Evolutionary conservation across 2,797 vertebrate genomes (phyloP).

Genomic region (Adrianichthys oophorus): DNA sequence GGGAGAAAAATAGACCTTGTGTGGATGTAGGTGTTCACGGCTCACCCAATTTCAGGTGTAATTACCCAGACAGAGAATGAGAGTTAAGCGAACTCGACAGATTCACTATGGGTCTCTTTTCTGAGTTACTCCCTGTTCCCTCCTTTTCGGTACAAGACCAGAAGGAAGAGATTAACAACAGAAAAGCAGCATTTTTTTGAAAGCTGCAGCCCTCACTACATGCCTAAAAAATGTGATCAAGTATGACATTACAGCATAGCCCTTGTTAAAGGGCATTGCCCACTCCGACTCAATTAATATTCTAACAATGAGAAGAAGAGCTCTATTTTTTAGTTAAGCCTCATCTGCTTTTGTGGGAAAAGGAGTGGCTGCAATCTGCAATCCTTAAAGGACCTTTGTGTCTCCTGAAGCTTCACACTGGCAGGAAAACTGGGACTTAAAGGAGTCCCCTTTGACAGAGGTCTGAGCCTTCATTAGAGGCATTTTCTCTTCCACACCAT

Average conservation of each 20-base stretch:
- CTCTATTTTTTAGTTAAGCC: too few species aligned
- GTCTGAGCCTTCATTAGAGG: too few species aligned
- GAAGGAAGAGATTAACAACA: slow-evolving; percentile 20
- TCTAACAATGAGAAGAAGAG: too few species aligned
- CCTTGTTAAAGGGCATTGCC: too few species aligned
- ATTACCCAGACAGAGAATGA: slow-evolving; percentile 66
- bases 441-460: neutral
- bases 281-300: too few species aligned
- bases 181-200: slow-evolving; percentile 2
- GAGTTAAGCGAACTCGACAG: slow-evolving; percentile 63
- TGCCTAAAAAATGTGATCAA: neutral
- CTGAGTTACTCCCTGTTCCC: slow-evolving; percentile 16
- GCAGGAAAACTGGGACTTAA: too few species aligned
- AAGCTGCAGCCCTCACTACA: neutral
- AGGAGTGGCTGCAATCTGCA: too few species aligned
- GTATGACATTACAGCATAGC: neutral
- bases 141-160: slow-evolving; percentile 10
- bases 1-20: slow-evolving; percentile 56
- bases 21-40: slow-evolving; percentile 41
- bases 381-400: too few species aligned
- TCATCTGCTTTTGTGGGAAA: too few species aligned
- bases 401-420: too few species aligned
- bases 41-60: slow-evolving; percentile 69
- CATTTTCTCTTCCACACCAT: too few species aligned
- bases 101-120: slow-evolving; percentile 31